phyloP scores from a whole-genome alignment of 2,888 invertebrate genomes.

The Sarcophaga rosellei region DNA sequence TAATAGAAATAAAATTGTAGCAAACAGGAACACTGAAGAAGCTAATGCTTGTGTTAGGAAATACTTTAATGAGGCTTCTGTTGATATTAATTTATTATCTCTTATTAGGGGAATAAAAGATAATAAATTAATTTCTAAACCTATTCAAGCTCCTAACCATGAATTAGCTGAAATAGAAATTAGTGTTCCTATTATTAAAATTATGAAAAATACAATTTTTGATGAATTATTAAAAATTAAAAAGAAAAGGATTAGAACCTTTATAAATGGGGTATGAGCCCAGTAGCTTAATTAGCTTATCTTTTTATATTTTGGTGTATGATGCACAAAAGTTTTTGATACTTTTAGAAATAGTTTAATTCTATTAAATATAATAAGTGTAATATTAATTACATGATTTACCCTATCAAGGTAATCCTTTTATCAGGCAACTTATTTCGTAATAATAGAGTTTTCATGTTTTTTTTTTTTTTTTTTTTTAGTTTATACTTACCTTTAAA shows the following conservation, averaged over 20 bases:
- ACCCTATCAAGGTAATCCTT: conserved; percentile 86
- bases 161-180: conserved; percentile 82
- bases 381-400: conserved; percentile 81
- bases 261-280: conserved; percentile 82
- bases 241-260: conserved; percentile 82
- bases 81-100: conserved; percentile 81
- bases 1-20: conserved; percentile 76
- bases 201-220: conserved; percentile 83
- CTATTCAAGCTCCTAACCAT: conserved; percentile 83
- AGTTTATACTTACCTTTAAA: conserved; percentile 21
- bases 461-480: conserved; percentile 55
- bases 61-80: conserved; percentile 85
- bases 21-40: conserved; percentile 83
- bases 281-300: conserved; percentile 83
- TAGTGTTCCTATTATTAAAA: conserved; percentile 82
- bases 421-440: conserved; percentile 76
- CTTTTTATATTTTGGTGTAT: conserved; percentile 84
- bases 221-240: conserved; percentile 82
- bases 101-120: conserved; percentile 84
- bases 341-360: conserved; percentile 84
- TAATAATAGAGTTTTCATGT: not conserved
- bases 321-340: conserved; percentile 85
- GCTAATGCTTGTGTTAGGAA: conserved; percentile 84
- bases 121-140: conserved; percentile 85
- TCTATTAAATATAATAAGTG: conserved; percentile 83